Evolutionary conservation across 2,113 vertebrate species (phyloP).

Genomic region (Numida meleagris): DNA sequence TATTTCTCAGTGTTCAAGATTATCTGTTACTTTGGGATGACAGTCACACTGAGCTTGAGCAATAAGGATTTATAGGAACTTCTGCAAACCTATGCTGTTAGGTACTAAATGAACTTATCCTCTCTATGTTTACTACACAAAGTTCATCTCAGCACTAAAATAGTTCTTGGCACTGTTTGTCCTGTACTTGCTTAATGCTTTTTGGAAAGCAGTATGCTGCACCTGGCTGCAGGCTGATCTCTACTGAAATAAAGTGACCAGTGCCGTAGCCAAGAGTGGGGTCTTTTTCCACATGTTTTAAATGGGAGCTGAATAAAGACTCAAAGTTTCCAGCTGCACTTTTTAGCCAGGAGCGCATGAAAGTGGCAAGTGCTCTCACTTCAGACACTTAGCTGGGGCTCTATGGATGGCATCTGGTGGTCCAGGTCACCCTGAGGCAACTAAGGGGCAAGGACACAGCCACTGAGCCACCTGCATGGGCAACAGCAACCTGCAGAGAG

Average conservation of each 20-base stretch:
- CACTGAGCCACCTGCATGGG: background rate
- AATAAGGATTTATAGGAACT: constrained; percentile 54
- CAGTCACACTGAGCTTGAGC: background rate
- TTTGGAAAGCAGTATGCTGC: background rate
- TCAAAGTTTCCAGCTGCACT: background rate
- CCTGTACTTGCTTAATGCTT: background rate
- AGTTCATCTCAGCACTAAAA: constrained; percentile 46
- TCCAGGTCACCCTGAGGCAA: background rate
- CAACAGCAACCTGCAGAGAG: background rate
- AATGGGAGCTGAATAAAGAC: background rate
- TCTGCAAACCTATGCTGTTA: constrained; percentile 51
- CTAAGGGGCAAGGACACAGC: rapidly evolving
- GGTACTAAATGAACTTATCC: constrained; percentile 44
- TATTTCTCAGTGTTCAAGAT: constrained; percentile 57
- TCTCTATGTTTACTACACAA: constrained; percentile 35
- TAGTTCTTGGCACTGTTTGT: constrained; percentile 28
- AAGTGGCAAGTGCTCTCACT: background rate
- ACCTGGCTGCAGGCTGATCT: background rate
- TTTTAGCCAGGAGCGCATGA: background rate
- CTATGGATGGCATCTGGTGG: rapidly evolving
- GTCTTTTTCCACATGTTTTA: background rate
- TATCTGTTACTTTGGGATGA: constrained; percentile 52
- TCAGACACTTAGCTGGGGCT: rapidly evolving
- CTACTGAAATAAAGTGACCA: background rate
- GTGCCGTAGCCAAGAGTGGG: rapidly evolving